phyloP scores from a whole-genome alignment of 1,140 invertebrate genomes.

The Eubasilissa regina region DNA sequence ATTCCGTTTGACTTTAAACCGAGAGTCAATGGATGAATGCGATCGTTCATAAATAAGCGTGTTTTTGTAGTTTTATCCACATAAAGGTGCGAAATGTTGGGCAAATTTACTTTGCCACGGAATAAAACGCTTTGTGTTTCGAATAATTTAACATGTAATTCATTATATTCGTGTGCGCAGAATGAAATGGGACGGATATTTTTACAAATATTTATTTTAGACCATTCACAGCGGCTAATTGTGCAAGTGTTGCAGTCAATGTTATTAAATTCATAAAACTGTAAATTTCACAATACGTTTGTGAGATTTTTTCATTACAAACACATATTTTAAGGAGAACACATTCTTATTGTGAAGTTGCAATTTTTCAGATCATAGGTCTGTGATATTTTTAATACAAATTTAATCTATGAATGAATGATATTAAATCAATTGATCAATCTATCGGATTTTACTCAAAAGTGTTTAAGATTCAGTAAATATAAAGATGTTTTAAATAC shows the following conservation, averaged over 20 bases:
- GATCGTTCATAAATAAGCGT: conserved; percentile 42
- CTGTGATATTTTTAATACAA: too few relatives aligned
- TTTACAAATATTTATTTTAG: conserved; percentile 47
- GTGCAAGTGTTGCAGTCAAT: conserved; percentile 3
- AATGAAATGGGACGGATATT: conserved; percentile 36
- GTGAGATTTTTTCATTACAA: too few relatives aligned
- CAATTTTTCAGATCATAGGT: too few relatives aligned
- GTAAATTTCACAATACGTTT: too few relatives aligned
- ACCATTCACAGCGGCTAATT: neutral
- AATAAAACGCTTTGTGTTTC: conserved; percentile 39
- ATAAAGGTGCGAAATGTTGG: conserved; percentile 50
- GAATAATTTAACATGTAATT: conserved; percentile 45
- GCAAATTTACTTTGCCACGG: conserved; percentile 50
- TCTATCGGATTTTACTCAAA: too few relatives aligned
- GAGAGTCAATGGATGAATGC: conserved; percentile 32
- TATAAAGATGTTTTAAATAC: too few relatives aligned
- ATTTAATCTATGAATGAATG: too few relatives aligned
- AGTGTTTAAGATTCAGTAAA: too few relatives aligned
- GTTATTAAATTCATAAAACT: too few relatives aligned
- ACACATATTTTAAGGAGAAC: too few relatives aligned
- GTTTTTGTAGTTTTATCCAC: conserved; percentile 46
- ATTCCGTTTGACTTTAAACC: conserved; percentile 39
- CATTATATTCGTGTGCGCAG: neutral
- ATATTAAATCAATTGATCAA: too few relatives aligned
- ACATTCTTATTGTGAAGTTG: too few relatives aligned